Evolutionary conservation across 2,797 vertebrate genomes (phyloP).

Genomic region (Trachurus trachurus): DNA sequence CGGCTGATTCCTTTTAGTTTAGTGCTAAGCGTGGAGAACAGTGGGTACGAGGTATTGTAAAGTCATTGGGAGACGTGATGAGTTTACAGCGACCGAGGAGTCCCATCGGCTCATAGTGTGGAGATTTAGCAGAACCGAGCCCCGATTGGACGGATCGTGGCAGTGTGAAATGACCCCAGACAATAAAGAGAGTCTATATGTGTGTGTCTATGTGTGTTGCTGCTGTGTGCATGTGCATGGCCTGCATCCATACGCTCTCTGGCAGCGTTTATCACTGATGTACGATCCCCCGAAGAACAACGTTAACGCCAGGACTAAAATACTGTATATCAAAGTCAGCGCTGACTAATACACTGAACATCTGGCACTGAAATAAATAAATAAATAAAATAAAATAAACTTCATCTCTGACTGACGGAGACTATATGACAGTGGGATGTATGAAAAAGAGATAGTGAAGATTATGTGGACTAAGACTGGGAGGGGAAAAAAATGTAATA

Average conservation of each 20-base stretch:
- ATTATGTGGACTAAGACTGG: constrained; percentile 7
- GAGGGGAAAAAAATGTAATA: constrained; percentile 25
- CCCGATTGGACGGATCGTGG: constrained; percentile 25
- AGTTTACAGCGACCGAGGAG: constrained; percentile 62
- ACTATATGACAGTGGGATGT: constrained; percentile 34
- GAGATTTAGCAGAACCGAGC: constrained; percentile 49
- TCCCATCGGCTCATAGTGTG: constrained; percentile 19
- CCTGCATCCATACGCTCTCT: constrained; percentile 30
- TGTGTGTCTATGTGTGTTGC: neutral
- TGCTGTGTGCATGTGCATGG: constrained; percentile 6
- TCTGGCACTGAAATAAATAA: constrained; percentile 44
- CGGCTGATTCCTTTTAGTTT: constrained; percentile 28
- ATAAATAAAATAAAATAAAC: too few relatives aligned
- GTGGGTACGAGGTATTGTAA: constrained; percentile 40
- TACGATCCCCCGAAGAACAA: constrained; percentile 36
- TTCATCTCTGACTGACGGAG: constrained; percentile 3
- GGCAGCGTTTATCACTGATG: constrained; percentile 38
- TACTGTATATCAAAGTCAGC: constrained; percentile 37
- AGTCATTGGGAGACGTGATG: constrained; percentile 59
- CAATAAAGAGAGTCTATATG: constrained; percentile 18
- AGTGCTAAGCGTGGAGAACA: constrained; percentile 16
- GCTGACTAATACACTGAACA: constrained; percentile 49
- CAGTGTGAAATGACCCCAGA: constrained; percentile 48
- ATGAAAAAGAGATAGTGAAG: constrained; percentile 25
- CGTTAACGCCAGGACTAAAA: constrained; percentile 30